phyloP scores from a whole-genome alignment of 2,113 vertebrate genomes.

The Genyomyrus donnyi region DNA sequence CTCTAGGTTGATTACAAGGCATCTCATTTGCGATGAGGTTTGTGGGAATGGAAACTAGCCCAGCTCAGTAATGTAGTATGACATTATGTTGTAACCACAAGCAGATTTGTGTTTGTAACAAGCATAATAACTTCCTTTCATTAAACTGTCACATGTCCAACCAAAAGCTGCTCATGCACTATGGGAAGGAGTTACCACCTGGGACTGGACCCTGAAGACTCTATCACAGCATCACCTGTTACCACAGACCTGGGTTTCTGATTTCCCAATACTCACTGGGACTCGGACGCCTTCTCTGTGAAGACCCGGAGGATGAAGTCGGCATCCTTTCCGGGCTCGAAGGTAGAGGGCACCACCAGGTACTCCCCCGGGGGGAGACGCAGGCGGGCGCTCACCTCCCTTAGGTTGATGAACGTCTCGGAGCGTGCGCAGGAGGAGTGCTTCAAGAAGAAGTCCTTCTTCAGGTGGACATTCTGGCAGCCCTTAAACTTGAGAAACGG shows the following conservation, averaged over 20 bases:
- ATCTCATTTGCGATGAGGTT: background rate
- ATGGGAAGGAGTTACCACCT: background rate
- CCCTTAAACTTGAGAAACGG: slow-evolving; percentile 56
- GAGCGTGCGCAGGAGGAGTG: slow-evolving; percentile 68
- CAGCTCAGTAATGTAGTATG: background rate
- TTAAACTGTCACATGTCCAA: background rate
- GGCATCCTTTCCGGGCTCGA: slow-evolving; percentile 63
- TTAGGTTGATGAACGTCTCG: slow-evolving; percentile 67
- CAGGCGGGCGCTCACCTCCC: slow-evolving; percentile 72
- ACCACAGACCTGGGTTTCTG: background rate
- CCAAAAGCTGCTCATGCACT: background rate
- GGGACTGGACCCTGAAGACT: background rate
- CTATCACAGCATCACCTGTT: background rate
- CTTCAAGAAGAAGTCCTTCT: slow-evolving; percentile 75
- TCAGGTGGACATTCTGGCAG: slow-evolving; percentile 61
- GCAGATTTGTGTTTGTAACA: background rate
- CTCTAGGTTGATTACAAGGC: background rate
- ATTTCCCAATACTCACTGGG: slow-evolving; percentile 47
- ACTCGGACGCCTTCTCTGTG: slow-evolving; percentile 72
- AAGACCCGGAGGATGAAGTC: slow-evolving; percentile 77
- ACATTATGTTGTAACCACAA: background rate
- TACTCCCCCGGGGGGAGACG: slow-evolving; percentile 73
- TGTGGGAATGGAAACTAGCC: background rate
- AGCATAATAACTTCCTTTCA: background rate
- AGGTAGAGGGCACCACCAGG: slow-evolving; percentile 74